Evolutionary conservation across 1,140 invertebrate genomes (phyloP).

Genomic region (Frieseomelitta varia): DNA sequence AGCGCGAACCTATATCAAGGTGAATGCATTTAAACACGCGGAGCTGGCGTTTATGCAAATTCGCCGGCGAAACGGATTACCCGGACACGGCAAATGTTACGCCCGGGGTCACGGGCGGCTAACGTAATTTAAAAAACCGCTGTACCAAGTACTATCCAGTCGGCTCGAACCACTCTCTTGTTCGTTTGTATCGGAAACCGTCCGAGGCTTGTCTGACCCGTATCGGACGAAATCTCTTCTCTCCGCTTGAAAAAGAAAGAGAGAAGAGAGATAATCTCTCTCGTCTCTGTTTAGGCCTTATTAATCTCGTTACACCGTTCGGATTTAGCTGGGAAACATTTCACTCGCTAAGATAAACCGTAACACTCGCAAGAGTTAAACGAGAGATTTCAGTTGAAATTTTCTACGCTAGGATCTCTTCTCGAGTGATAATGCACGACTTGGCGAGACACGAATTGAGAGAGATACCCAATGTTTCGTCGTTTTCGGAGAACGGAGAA

Average conservation of each 20-base stretch:
- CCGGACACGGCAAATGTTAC: conserved; percentile 11
- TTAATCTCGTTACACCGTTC: not conserved
- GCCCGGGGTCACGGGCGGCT: not conserved
- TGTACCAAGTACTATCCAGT: not conserved
- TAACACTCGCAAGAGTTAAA: not conserved
- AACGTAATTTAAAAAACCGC: conserved; percentile 45
- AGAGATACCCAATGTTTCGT: conserved; percentile 4
- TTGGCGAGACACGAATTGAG: not conserved
- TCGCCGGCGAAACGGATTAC: conserved; percentile 26
- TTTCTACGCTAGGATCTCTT: no score
- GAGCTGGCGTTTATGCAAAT: conserved; percentile 48
- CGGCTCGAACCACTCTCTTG: not conserved
- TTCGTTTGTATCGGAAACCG: conserved; percentile 28
- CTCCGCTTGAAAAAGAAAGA: not conserved
- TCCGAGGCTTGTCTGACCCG: not conserved
- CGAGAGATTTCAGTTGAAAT: not conserved
- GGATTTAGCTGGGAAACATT: not conserved
- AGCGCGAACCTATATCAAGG: conserved; percentile 72
- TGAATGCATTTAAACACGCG: conserved; percentile 54
- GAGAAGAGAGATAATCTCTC: not conserved
- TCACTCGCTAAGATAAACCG: not conserved
- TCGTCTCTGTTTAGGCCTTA: not conserved
- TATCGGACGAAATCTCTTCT: not conserved
- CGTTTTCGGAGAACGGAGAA: not conserved
- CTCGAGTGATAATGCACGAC: conserved; percentile 3